Conservation (phyloP, 1,140 invertebrate genomes). For the Brachionus manjavacas region DNA sequence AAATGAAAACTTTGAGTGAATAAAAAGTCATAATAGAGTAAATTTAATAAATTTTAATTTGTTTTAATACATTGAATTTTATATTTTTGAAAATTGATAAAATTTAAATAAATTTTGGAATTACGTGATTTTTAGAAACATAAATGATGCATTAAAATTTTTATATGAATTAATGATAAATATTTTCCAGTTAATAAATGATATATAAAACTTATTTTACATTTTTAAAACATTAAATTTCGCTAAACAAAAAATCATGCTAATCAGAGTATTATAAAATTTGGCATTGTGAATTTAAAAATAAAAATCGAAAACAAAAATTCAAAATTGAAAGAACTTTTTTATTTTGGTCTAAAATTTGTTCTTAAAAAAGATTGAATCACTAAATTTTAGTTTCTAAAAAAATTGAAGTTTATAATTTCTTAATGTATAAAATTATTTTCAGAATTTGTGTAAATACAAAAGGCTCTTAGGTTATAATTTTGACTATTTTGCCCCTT, state of each 20-base stretch:
- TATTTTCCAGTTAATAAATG: neutral
- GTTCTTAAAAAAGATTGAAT: no score
- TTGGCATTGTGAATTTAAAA: no score
- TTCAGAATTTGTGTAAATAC: no score
- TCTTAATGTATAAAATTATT: no score
- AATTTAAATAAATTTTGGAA: neutral
- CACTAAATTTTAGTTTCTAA: no score
- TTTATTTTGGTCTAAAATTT: neutral
- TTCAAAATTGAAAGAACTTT: neutral
- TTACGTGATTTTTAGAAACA: neutral
- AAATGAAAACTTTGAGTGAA: neutral
- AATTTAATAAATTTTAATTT: neutral
- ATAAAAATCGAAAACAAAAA: no score
- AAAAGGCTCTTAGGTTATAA: neutral
- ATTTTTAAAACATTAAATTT: neutral
- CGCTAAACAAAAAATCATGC: neutral
- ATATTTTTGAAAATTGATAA: no score
- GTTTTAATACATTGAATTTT: neutral
- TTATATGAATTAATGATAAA: neutral
- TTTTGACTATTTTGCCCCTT: neutral
- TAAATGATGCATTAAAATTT: neutral
- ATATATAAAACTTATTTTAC: neutral
- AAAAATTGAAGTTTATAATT: no score
- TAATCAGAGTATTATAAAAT: neutral
- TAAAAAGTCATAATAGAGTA: neutral